Evolutionary conservation across 2,113 vertebrate genomes (phyloP).

Genomic region (Petaurus breviceps): DNA sequence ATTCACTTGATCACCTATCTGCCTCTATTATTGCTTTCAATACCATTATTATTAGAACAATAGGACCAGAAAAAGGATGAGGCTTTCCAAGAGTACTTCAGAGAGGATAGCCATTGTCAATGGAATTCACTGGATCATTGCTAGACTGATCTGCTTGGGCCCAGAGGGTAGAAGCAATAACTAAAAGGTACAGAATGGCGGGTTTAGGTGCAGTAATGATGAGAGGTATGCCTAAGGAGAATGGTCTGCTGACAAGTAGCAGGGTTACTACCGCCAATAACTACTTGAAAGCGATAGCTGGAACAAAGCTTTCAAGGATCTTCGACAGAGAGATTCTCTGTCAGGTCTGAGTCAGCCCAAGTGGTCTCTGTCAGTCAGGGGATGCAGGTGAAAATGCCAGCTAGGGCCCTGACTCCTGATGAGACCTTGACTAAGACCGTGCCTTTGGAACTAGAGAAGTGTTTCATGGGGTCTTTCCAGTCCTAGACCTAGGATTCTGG

Average conservation of each 20-base stretch:
- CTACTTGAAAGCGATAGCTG: background rate
- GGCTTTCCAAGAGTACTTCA: background rate
- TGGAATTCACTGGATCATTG: background rate
- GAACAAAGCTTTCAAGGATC: background rate
- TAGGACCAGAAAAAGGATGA: background rate
- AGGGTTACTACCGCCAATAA: background rate
- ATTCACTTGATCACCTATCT: too few species aligned
- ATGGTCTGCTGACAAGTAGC: background rate
- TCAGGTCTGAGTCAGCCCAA: background rate
- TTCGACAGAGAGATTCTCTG: background rate
- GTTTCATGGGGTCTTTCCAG: background rate
- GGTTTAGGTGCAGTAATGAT: background rate
- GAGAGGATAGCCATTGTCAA: background rate
- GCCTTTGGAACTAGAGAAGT: background rate
- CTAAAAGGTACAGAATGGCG: background rate
- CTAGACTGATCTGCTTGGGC: background rate
- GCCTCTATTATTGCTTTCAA: background rate
- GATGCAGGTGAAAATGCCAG: background rate
- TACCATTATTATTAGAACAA: background rate
- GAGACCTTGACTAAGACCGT: background rate
- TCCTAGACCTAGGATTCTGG: background rate
- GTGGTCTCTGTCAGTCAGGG: background rate
- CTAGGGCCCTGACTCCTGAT: background rate
- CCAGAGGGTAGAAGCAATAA: background rate
- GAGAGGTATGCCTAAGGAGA: background rate